These are phyloP conservation scores for Bursaphelenchus okinawaensis DNA, from an alignment of 2,888 invertebrate species.

Conservation along the genomic window DNA sequence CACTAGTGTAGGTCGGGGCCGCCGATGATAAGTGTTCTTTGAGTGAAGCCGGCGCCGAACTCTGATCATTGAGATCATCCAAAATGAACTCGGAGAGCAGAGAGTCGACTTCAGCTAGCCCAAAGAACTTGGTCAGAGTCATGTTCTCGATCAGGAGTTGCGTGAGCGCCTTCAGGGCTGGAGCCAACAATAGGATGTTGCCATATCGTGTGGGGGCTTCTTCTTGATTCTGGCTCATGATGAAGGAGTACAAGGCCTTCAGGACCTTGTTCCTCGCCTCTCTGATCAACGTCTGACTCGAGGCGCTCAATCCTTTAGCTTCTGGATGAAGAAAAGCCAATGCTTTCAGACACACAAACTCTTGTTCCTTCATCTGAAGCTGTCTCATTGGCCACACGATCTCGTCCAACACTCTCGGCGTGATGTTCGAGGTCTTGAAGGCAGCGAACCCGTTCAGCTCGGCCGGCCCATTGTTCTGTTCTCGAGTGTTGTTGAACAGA, in stretches of 20 bases:
- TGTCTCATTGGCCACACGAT: slow-evolving; percentile 88
- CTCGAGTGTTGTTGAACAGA: slow-evolving; percentile 52
- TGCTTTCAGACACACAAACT: slow-evolving; percentile 95
- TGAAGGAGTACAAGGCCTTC: slow-evolving; percentile 55
- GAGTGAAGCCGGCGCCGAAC: slow-evolving; percentile 30
- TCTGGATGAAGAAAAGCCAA: slow-evolving; percentile 94
- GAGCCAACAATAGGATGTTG: slow-evolving; percentile 49
- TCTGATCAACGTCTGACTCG: slow-evolving; percentile 44
- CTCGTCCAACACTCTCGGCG: slow-evolving; percentile 80
- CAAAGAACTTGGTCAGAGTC: slow-evolving; percentile 56
- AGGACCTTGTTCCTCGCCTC: slow-evolving; percentile 55
- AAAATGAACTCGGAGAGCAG: slow-evolving; percentile 54
- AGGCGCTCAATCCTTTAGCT: slow-evolving; percentile 45
- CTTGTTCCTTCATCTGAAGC: slow-evolving; percentile 92
- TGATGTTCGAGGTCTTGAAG: slow-evolving; percentile 48
- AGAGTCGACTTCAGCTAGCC: slow-evolving; percentile 54
- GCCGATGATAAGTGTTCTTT: slow-evolving; percentile 30
- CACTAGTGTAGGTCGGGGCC: slow-evolving; percentile 4
- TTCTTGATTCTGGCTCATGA: slow-evolving; percentile 50
- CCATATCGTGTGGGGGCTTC: slow-evolving; percentile 55
- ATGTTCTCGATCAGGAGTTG: slow-evolving; percentile 56
- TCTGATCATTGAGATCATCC: slow-evolving; percentile 47
- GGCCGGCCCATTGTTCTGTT: slow-evolving; percentile 14
- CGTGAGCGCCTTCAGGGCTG: slow-evolving; percentile 55
- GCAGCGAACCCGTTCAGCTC: slow-evolving; percentile 54